Base-by-base conservation (phyloP, 2,797 vertebrate species). In the Orientallactaga sibirica region DNA sequence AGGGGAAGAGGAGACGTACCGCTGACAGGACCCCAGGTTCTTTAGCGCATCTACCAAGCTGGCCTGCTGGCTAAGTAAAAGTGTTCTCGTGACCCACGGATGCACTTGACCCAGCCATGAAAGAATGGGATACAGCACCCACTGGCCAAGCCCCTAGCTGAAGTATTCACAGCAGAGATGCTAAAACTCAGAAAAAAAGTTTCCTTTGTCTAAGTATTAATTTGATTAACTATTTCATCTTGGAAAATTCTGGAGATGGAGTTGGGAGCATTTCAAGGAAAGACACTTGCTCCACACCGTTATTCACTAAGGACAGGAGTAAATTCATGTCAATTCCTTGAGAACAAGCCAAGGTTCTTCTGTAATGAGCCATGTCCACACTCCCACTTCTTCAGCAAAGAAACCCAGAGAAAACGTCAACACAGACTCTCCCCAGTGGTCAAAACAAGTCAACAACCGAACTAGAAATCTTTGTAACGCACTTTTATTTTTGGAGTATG, bases 141-240 rank as follows among this genome's bases (percentile, higher is more conserved):
- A 3, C 1, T 4, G 24, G 11, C 55, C 20, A 3, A 4, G 16
- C 8, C 22, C 22, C 20, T 18, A 5, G 20, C 33, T 7, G n/a
- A 78, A 75, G 22, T 61, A n/a, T 37, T 16, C 16, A 15, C 3
- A 58, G 19, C 20, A 18, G 41, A 84, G 15, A 48, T n/a, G 25
- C 3, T 20, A 29, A 43, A 52, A 41, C 25, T 70, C 33, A 62
- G 58, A 29, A 80, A 68, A 81, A 77, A 67, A 43, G 3, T 52
- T 78, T 71, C 43, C 25, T 58, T 48, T 22, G 19, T 62, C 11
- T 29, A 71, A 81, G 71, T 61, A 25, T 70, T 84, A 7, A 75
- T 91, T 95, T 92, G 79, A 83, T 68, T 64, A 88, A 37, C 90
- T 58, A 75, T 43, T 67, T 66, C 29, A 94, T 78, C 20, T 58